Evolutionary conservation across 2,113 vertebrate genomes (phyloP), one percentile per base, ranked within the genome.

Genomic region (Vicugna pacos): DNA sequence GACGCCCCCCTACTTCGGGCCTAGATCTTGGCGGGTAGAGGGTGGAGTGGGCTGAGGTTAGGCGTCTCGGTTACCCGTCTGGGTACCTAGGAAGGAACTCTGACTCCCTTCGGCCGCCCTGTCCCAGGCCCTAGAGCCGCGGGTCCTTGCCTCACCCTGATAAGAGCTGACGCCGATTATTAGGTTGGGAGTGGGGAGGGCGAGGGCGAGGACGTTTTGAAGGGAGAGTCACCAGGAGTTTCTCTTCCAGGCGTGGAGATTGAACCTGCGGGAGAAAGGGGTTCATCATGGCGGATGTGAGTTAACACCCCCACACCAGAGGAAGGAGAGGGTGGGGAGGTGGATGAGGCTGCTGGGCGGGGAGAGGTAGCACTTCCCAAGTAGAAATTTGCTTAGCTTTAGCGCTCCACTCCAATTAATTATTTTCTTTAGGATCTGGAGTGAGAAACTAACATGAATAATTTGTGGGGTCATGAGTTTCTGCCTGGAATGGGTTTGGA

Each of bases 221-320:
- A 42, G 70, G 22, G 26, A 79, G 48, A 92, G 52, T 98, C 94
- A 98, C 35, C 35, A 72, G 38, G 76, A 73, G 77, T 97, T 95
- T 97, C 69, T 96, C 69, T 97, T 98, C 20, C 92, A 98, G 97
- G 96, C 50, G 91, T 75, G 87, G 64, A 93, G 95, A 73, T 26
- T 69, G 93, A 93, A 32, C 85, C 94, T 82, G 86, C 92, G 13
- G 38, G 86, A 94, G 84, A 28, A 92, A 73, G 94, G 97, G 94
- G 87, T 70, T 96, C 98, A 15, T 95, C 98, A 97, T 98, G 97
- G 97, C 97, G 89, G 97, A 98, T 94, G 97, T 98, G 96, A 98
- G 97, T 97, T 89, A 67, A 80, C 73, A 67, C 54, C 64, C 70
- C 52, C 5, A 19, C 75, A 13, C 65, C 1, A 26, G 48, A 32